Percentiles rank a stretch among this genome's conserved stretches.
Evolutionary conservation across 2,797 vertebrate genomes (phyloP).

Genomic region (Leucoraja ocellata): DNA sequence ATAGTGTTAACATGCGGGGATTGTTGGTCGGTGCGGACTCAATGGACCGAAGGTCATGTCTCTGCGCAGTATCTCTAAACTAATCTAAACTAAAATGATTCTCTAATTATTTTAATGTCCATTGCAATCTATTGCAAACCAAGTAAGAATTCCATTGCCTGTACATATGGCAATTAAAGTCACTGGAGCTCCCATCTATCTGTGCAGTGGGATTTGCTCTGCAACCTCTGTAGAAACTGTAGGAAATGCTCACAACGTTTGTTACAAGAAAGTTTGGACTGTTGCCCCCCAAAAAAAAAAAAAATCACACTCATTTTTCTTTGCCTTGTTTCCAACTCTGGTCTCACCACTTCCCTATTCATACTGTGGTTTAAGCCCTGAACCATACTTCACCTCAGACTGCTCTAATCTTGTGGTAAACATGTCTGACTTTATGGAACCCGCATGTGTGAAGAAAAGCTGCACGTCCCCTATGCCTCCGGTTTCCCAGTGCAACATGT

Average conservation of each 20-base stretch:
- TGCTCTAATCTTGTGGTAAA: slow-evolving; percentile 6
- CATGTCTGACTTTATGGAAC: slow-evolving; percentile 8
- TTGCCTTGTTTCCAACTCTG: neutral
- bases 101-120: too few relatives aligned
- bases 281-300: neutral
- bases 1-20: too few relatives aligned
- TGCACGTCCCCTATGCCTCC: neutral
- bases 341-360: neutral
- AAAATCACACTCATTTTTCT: neutral
- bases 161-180: too few relatives aligned
- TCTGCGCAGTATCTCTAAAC: too few relatives aligned
- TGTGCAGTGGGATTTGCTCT: too few relatives aligned
- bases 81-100: too few relatives aligned
- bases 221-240: too few relatives aligned
- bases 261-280: neutral
- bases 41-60: too few relatives aligned
- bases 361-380: neutral
- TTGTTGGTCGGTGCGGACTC: too few relatives aligned
- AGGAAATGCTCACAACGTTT: neutral
- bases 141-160: too few relatives aligned
- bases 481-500: slow-evolving; percentile 1
- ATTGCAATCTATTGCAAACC: too few relatives aligned
- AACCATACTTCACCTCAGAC: neutral
- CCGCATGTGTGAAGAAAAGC: neutral
- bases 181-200: too few relatives aligned